Evolutionary conservation across 2,113 vertebrate genomes (phyloP), one percentile per base, ranked within the genome.

Genomic region (Cyprinodon variegatus): DNA sequence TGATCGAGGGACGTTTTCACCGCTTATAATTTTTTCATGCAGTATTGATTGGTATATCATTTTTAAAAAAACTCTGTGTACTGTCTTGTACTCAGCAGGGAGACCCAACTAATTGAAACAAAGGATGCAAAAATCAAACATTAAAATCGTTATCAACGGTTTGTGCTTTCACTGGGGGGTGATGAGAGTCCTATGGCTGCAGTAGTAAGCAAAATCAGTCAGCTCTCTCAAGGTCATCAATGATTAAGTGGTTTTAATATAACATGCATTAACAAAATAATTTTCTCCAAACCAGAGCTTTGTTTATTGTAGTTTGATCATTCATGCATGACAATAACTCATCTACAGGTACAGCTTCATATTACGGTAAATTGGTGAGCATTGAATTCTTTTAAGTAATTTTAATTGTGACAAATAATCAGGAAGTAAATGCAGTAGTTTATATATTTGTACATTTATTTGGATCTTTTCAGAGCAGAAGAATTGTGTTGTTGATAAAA

Each of bases 151-250:
- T 60, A 63, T 40, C 11, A 75, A 61, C 46, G 68, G n/a, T 69
- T 83, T 79, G 65, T 60, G 62, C 67, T 77, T 74, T 72, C 65
- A 43, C 78, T 81, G 59, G 38, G 15, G 72, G 38, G 72, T 53
- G 81, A 83, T 22, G 73, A 76, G 50, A 60, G 29, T 66, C 75
- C 69, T 61, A 22, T 60, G 76, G 72, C 74, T 60, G 71, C 84
- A 61, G 61, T 68, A 67, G 69, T 81, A 74, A 83, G 65, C 79
- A 61, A 14, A 72, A 71, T 65, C 36, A 62, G 46, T 83, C 74
- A 65, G 72, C 78, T 79, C 62, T 84, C 78, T 84, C 78, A 83
- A 88, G 77, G 81, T 86, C 83, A 74, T 90, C 71, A 87, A 88
- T 68, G 77, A 92, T 87, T 79, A 46, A 88, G 20, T 45, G 57